Percentiles rank a stretch among this genome's conserved stretches.
These are phyloP conservation scores for Aleiodes alternator DNA, from an alignment of 2,888 invertebrate species.

Conservation along the genomic window DNA sequence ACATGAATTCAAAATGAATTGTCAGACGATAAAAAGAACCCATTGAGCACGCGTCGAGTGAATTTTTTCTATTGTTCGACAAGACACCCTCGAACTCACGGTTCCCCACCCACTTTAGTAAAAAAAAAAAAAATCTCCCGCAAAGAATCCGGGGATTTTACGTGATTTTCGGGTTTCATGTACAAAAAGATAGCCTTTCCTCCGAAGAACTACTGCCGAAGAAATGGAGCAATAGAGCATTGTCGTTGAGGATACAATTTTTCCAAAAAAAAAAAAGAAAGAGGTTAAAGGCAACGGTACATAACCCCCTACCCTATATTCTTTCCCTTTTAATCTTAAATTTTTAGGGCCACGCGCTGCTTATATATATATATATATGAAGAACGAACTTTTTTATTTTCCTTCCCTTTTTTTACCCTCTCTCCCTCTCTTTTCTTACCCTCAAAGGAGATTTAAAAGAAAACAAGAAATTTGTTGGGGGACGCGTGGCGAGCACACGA, in stretches of 20 bases:
- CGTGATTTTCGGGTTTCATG: slow-evolving; percentile 69
- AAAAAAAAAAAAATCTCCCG: background rate
- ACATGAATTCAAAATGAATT: slow-evolving; percentile 14
- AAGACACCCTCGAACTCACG: slow-evolving; percentile 7
- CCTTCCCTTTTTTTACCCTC: slow-evolving; percentile 44
- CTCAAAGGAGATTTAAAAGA: slow-evolving; percentile 55
- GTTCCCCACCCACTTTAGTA: background rate
- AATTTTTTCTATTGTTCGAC: background rate
- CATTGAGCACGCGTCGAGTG: slow-evolving; percentile 15
- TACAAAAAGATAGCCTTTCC: slow-evolving; percentile 69
- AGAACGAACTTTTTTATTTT: slow-evolving; percentile 45
- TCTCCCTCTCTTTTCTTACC: slow-evolving; percentile 43
- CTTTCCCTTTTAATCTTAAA: slow-evolving; percentile 21
- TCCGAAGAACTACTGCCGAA: slow-evolving; percentile 38
- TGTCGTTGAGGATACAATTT: slow-evolving; percentile 33
- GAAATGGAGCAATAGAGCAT: background rate
- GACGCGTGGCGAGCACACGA: slow-evolving; percentile 59
- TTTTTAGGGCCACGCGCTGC: slow-evolving; percentile 44
- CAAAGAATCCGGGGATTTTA: slow-evolving; percentile 55
- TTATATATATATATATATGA: background rate
- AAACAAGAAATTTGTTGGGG: slow-evolving; percentile 47
- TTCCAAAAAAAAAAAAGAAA: slow-evolving; percentile 27
- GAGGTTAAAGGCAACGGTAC: slow-evolving; percentile 38
- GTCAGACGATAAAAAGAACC: slow-evolving; percentile 12
- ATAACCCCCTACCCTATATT: slow-evolving; percentile 38